These are phyloP conservation scores for Galago senegalensis DNA, from an alignment of 2,797 vertebrate genomes.

Conservation along the genomic window DNA sequence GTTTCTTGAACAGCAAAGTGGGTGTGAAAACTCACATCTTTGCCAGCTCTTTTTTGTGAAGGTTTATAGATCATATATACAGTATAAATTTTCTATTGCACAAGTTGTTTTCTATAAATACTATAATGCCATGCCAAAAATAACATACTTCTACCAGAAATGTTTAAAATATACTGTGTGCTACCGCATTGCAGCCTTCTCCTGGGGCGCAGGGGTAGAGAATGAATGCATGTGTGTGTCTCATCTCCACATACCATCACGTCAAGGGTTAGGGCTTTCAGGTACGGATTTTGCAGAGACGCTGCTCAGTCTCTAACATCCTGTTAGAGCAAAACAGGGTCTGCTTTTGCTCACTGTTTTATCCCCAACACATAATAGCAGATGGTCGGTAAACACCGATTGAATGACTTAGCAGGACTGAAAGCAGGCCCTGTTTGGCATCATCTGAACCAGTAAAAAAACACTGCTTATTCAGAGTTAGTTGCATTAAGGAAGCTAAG, in stretches of 20 bases:
- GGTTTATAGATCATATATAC: not conserved
- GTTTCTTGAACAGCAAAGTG: not conserved
- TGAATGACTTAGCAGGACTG: not conserved
- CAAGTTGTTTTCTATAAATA: not conserved
- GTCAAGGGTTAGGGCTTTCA: not conserved
- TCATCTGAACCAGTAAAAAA: not conserved
- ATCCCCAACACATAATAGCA: not conserved
- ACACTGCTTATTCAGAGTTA: not conserved
- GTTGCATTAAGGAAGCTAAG: not conserved
- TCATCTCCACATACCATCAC: not conserved
- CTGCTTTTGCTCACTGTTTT: not conserved
- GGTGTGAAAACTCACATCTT: not conserved
- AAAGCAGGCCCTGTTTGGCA: not conserved
- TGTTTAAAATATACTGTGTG: not conserved
- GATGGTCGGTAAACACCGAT: not conserved
- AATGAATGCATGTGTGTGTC: not conserved
- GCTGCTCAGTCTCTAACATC: not conserved
- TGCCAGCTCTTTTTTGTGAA: not conserved
- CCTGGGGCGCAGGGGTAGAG: too few relatives aligned
- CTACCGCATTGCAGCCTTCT: not conserved
- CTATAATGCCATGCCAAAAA: not conserved
- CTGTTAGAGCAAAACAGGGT: not conserved
- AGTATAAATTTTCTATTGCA: not conserved
- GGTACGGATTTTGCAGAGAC: not conserved
- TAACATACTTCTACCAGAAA: not conserved